phyloP scores from a whole-genome alignment of 1,140 invertebrate species.

The Bombus cullumanus region DNA sequence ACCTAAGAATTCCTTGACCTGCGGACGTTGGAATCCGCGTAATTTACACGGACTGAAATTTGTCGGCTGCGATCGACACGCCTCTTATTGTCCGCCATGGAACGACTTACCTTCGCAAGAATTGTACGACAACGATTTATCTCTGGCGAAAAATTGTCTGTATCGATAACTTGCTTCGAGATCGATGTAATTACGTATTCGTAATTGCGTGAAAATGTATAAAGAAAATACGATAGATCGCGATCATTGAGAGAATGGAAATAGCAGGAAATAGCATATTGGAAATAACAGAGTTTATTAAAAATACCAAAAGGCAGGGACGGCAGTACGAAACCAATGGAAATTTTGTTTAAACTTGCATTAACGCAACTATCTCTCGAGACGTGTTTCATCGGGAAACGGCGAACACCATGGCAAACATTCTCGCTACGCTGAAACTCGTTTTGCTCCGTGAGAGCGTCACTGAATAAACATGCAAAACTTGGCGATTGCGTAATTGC shows the following conservation, averaged over 20 bases:
- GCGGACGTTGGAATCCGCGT: not conserved
- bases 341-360: conserved; percentile 14
- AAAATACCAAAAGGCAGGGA: not conserved
- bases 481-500: conserved; percentile 61
- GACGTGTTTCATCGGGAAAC: not conserved
- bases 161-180: too few species aligned
- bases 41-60: conserved; percentile 41
- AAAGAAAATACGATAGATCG: not conserved
- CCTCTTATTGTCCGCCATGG: not conserved
- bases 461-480: conserved; percentile 41
- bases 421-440: conserved; percentile 12
- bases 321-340: not conserved
- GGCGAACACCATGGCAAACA: conserved; percentile 5
- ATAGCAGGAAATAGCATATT: too few species aligned
- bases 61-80: conserved; percentile 4
- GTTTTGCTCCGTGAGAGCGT: conserved; percentile 6
- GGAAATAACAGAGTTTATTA: not conserved
- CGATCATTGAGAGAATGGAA: too few species aligned
- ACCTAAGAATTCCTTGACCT: conserved; percentile 16
- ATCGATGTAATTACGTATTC: too few species aligned
- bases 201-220: too few species aligned
- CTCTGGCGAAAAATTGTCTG: not conserved
- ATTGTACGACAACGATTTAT: not conserved
- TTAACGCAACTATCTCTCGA: conserved; percentile 2
- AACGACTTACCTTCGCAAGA: not conserved